Percentiles rank a stretch among this genome's conserved stretches.
Evolutionary conservation across 2,113 vertebrate genomes (phyloP).

Genomic region (Crypturellus undulatus): DNA sequence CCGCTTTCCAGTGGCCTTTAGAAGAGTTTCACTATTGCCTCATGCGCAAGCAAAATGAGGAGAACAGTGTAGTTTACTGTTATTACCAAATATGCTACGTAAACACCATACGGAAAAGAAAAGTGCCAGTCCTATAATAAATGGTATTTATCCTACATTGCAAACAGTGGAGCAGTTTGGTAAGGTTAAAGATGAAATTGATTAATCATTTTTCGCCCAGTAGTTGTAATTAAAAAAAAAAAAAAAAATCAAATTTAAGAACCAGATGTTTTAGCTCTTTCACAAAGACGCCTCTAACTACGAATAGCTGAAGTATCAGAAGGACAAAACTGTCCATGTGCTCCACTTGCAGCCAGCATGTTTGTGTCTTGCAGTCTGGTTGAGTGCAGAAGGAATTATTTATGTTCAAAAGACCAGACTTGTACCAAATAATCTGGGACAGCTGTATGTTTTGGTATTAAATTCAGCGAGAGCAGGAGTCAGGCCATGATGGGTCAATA

Average conservation of each 20-base stretch:
- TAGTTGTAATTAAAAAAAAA: not conserved
- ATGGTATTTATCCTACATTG: rapidly evolving
- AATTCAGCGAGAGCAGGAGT: not conserved
- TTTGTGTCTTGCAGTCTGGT: not conserved
- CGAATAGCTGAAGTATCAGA: not conserved
- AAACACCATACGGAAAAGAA: not conserved
- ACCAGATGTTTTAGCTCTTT: not conserved
- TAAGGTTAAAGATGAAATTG: not conserved
- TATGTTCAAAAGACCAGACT: not conserved
- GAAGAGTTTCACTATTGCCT: not conserved
- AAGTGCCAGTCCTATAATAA: not conserved
- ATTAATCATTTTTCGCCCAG: not conserved
- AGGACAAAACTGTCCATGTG: not conserved
- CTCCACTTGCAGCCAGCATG: not conserved
- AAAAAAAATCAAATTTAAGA: not conserved
- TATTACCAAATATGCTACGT: not conserved
- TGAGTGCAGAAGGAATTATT: not conserved
- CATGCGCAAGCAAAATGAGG: not conserved
- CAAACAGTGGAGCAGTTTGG: not conserved
- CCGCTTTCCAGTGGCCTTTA: not conserved
- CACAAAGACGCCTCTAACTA: not conserved
- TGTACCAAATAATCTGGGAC: not conserved
- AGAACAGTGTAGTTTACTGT: not conserved
- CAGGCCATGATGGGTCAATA: not conserved
- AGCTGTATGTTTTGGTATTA: not conserved